phyloP scores from a whole-genome alignment of 2,888 invertebrate species.

The Tipula unca region DNA sequence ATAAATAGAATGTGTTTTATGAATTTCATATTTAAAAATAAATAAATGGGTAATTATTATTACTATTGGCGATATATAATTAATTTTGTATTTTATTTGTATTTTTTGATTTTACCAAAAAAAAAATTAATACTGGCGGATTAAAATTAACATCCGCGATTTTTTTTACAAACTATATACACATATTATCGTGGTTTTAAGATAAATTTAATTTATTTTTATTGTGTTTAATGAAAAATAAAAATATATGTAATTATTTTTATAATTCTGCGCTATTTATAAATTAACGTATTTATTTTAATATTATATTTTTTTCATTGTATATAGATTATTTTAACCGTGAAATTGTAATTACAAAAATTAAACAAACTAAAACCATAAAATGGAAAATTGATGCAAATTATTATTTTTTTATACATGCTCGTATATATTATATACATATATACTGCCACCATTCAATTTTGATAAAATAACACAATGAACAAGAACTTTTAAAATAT shows the following conservation, averaged over 20 bases:
- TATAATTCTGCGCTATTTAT: neutral
- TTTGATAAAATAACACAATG: neutral
- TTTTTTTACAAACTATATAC: neutral
- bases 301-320: neutral
- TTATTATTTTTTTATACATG: neutral
- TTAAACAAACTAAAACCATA: neutral
- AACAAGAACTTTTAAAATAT: neutral
- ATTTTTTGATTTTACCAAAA: neutral
- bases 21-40: neutral
- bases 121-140: neutral
- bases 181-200: neutral
- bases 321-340: neutral
- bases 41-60: neutral
- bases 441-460: neutral
- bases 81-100: neutral
- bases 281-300: neutral
- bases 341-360: slow-evolving; percentile 8
- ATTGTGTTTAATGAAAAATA: neutral
- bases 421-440: too few species aligned
- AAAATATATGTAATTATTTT: neutral
- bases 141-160: neutral
- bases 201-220: slow-evolving; percentile 4
- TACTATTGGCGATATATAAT: neutral
- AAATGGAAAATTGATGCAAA: neutral
- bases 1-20: neutral